These are phyloP conservation scores for Scarus forsteni DNA, from an alignment of 2,797 vertebrate species.

Conservation along the genomic window DNA sequence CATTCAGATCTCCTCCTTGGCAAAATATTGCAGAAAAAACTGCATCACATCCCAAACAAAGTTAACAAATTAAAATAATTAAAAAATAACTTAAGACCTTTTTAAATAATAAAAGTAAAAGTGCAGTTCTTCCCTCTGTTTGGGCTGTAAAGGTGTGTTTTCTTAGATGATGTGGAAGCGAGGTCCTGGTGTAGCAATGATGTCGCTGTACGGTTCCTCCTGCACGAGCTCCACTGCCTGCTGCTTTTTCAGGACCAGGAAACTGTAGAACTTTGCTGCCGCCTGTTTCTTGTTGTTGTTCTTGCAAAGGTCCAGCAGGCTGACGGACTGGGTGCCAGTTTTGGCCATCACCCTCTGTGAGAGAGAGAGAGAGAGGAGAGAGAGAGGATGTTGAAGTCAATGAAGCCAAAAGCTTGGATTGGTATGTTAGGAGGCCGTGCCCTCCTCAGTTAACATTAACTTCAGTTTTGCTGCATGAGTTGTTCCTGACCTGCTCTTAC, in stretches of 20 bases:
- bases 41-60: conserved; percentile 29
- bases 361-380: background rate
- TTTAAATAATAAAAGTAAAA: background rate
- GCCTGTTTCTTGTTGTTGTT: conserved; percentile 97
- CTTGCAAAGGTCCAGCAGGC: conserved; percentile 93
- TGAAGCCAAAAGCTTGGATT: background rate
- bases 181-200: conserved; percentile 92
- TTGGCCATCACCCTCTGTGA: conserved; percentile 93
- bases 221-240: conserved; percentile 95
- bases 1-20: conserved; percentile 11
- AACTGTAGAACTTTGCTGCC: conserved; percentile 97
- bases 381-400: background rate
- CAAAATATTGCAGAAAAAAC: conserved; percentile 17
- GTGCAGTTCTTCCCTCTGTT: background rate
- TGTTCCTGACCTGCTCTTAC: no score
- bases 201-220: conserved; percentile 95
- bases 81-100: conserved; percentile 25
- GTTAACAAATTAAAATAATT: conserved; percentile 21
- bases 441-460: no score
- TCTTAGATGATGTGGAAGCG: conserved; percentile 92
- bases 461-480: no score
- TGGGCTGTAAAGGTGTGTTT: conserved; percentile 24
- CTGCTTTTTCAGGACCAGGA: conserved; percentile 97
- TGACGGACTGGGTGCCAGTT: conserved; percentile 94
- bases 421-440: no score